Evolutionary conservation across 2,888 invertebrate genomes (phyloP).

Genomic region (Tanypteryx hageni): DNA sequence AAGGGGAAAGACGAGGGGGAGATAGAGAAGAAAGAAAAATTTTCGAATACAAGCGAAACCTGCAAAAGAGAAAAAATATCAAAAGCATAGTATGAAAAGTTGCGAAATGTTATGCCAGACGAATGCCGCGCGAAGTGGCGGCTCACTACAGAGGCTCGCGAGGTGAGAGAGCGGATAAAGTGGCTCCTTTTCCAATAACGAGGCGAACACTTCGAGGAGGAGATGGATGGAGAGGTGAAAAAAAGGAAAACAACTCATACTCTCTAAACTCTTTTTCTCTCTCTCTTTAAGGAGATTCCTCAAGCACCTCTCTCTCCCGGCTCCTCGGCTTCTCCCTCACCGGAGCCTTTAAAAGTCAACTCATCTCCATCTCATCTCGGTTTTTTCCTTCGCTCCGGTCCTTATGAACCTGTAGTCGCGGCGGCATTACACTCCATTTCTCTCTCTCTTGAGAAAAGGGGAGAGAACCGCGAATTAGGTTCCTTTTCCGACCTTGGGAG

Average conservation of each 20-base stretch:
- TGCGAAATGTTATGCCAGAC: neutral
- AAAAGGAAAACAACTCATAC: neutral
- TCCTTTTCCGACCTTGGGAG: constrained; percentile 25
- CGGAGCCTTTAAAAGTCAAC: neutral
- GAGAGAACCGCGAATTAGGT: neutral
- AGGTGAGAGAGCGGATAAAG: constrained; percentile 7
- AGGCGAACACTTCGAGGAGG: neutral
- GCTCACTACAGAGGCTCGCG: neutral
- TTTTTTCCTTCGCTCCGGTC: neutral
- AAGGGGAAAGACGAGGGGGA: neutral
- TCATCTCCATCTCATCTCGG: neutral
- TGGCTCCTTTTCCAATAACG: constrained; percentile 17
- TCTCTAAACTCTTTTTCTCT: neutral
- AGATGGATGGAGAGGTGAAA: too few species aligned
- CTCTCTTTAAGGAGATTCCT: neutral
- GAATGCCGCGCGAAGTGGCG: neutral
- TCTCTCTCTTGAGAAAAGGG: neutral
- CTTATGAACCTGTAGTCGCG: neutral
- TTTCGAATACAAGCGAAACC: too few species aligned
- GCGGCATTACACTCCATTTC: neutral
- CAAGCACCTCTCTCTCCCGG: too few species aligned
- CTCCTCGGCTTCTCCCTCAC: neutral
- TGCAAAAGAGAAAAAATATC: too few species aligned
- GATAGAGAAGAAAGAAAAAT: neutral
- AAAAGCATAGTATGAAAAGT: too few species aligned